phyloP scores from a whole-genome alignment of 2,888 invertebrate species.

The Tachina lurida region DNA sequence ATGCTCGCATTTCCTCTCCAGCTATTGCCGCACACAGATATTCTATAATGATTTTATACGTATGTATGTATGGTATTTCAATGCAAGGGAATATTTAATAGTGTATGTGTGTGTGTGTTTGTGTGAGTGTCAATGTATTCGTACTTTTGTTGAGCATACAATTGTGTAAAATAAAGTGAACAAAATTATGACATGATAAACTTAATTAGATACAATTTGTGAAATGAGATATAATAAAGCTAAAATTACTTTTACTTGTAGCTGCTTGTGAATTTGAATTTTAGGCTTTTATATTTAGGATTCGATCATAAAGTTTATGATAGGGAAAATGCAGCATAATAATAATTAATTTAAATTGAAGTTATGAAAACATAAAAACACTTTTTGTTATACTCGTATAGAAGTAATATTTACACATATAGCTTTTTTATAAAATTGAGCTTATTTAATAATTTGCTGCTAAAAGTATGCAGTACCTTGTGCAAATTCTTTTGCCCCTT shows the following conservation, averaged over 20 bases:
- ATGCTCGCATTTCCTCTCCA: not conserved
- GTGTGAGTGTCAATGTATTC: not conserved
- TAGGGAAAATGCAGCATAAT: not conserved
- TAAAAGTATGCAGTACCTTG: not conserved
- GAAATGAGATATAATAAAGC: slow-evolving; percentile 13
- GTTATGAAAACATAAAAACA: not conserved
- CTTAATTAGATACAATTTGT: slow-evolving; percentile 55
- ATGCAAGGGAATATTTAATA: not conserved
- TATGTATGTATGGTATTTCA: not conserved
- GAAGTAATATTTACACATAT: too few species aligned
- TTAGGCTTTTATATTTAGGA: not conserved
- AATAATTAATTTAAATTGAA: not conserved
- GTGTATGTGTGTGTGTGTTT: not conserved
- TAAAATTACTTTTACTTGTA: not conserved
- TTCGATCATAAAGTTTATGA: too few species aligned
- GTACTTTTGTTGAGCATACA: slow-evolving; percentile 25
- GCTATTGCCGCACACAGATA: not conserved
- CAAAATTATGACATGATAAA: slow-evolving; percentile 52
- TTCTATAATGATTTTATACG: not conserved
- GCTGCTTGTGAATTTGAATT: not conserved
- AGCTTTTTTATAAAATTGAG: not conserved
- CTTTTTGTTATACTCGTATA: too few species aligned
- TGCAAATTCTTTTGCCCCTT: not conserved
- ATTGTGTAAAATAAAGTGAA: slow-evolving; percentile 62
- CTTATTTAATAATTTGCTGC: not conserved